Evolutionary conservation across 1,140 invertebrate genomes (phyloP).

Genomic region (Lordiphosa mommai): DNA sequence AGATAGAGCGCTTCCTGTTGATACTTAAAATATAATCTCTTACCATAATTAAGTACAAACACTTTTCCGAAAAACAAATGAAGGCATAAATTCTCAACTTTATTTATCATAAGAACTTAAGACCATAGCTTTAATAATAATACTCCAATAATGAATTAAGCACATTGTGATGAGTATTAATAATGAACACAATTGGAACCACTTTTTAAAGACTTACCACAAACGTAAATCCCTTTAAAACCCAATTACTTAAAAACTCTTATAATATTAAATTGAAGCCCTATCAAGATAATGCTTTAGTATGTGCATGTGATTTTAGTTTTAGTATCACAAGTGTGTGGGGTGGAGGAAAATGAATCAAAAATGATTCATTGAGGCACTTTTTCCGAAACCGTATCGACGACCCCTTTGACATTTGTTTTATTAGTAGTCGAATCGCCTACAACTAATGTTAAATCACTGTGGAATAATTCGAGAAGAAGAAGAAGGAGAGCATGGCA

Average conservation of each 20-base stretch:
- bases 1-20: not conserved
- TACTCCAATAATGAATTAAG: conserved; percentile 29
- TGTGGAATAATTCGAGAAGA: conserved; percentile 63
- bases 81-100: conserved; percentile 36
- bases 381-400: conserved; percentile 73
- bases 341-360: conserved; percentile 26
- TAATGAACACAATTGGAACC: conserved; percentile 15
- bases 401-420: conserved; percentile 50
- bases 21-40: conserved; percentile 9
- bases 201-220: conserved; percentile 21
- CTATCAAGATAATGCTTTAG: conserved; percentile 34
- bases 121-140: conserved; percentile 33
- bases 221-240: conserved; percentile 33
- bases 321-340: conserved; percentile 63
- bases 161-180: conserved; percentile 33
- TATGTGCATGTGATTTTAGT: conserved; percentile 50
- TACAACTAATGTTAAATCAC: conserved; percentile 73
- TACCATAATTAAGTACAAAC: conserved; percentile 41
- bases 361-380: conserved; percentile 42
- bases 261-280: conserved; percentile 24
- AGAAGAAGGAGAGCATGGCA: conserved; percentile 46
- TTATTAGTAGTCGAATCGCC: conserved; percentile 52
- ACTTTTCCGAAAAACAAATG: conserved; percentile 17
- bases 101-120: conserved; percentile 52
- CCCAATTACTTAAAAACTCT: conserved; percentile 38